Evolutionary conservation across 37 sponge, comb jelly and placozoan genomes (phyloP).

Genomic region (Dysidea cf. avara): DNA sequence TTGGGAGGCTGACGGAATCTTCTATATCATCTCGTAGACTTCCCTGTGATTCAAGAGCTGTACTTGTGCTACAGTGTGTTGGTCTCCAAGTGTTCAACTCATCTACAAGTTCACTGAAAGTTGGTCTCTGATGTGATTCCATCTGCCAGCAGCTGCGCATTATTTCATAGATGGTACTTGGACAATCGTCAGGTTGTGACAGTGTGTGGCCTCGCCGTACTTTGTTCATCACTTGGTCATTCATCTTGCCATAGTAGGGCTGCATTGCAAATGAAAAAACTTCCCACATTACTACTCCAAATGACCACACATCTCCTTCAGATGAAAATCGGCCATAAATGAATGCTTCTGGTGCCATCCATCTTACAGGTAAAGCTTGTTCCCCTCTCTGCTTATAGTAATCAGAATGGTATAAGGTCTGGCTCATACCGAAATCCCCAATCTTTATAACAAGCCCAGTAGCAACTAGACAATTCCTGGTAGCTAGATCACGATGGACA

Average conservation of each 20-base stretch:
- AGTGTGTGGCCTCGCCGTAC: slow-evolving; percentile 52
- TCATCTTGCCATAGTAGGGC: slow-evolving; percentile 77
- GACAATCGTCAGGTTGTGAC: slow-evolving; percentile 56
- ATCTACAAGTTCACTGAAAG: slow-evolving; percentile 46
- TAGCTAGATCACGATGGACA: slow-evolving; percentile 84
- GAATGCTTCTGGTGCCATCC: slow-evolving; percentile 89
- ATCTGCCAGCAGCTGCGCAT: slow-evolving; percentile 76
- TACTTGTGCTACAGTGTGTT: too few species aligned
- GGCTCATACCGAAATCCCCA: slow-evolving; percentile 88
- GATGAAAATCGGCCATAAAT: slow-evolving; percentile 80
- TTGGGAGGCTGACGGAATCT: too few species aligned
- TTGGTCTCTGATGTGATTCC: slow-evolving; percentile 28
- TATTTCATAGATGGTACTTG: slow-evolving; percentile 45
- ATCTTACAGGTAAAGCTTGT: slow-evolving; percentile 71
- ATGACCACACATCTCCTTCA: slow-evolving; percentile 84
- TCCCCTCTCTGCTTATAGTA: slow-evolving; percentile 77
- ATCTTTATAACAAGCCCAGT: slow-evolving; percentile 66
- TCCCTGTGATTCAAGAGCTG: too few species aligned
- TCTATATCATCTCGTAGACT: too few species aligned
- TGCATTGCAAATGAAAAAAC: slow-evolving; percentile 85
- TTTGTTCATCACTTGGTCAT: slow-evolving; percentile 69
- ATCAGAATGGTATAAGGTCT: slow-evolving; percentile 65
- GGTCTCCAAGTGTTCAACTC: neutral
- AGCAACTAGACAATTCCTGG: slow-evolving; percentile 77
- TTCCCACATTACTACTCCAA: slow-evolving; percentile 92